Evolutionary conservation across 2,113 vertebrate species (phyloP).

Genomic region (Tachysurus fulvidraco): DNA sequence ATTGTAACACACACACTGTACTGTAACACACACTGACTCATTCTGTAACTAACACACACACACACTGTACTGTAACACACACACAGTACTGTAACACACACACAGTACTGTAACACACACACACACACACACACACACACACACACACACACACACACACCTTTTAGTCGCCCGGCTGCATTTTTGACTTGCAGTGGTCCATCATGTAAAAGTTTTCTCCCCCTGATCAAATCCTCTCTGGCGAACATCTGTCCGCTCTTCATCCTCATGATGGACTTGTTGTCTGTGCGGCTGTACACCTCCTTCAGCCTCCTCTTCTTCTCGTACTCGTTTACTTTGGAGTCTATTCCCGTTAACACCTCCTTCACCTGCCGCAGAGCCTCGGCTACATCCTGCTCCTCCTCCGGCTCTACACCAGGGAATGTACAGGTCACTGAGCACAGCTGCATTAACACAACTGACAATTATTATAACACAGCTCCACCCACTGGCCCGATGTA

Average conservation of each 20-base stretch:
- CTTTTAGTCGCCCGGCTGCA: conserved; percentile 81
- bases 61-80: background rate
- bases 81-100: background rate
- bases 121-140: background rate
- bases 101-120: background rate
- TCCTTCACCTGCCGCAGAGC: conserved; percentile 83
- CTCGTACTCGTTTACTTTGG: conserved; percentile 86
- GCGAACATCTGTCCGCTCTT: conserved; percentile 95
- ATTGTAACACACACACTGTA: background rate
- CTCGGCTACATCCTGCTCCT: conserved; percentile 79
- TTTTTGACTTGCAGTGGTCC: conserved; percentile 83
- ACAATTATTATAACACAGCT: background rate
- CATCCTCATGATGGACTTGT: conserved; percentile 94
- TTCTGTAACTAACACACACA: background rate
- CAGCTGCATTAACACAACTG: background rate
- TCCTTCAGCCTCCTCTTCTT: conserved; percentile 85
- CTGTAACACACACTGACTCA: background rate
- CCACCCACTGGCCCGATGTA: too few species aligned
- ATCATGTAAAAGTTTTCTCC: conserved; percentile 83
- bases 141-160: conserved; percentile 59
- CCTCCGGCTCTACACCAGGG: conserved; percentile 68
- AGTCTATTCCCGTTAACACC: conserved; percentile 83
- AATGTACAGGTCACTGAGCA: background rate
- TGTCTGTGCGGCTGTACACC: conserved; percentile 85
- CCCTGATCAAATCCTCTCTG: conserved; percentile 83